Base-by-base conservation (phyloP, 1,140 invertebrate species). In the Coptotermes formosanus region DNA sequence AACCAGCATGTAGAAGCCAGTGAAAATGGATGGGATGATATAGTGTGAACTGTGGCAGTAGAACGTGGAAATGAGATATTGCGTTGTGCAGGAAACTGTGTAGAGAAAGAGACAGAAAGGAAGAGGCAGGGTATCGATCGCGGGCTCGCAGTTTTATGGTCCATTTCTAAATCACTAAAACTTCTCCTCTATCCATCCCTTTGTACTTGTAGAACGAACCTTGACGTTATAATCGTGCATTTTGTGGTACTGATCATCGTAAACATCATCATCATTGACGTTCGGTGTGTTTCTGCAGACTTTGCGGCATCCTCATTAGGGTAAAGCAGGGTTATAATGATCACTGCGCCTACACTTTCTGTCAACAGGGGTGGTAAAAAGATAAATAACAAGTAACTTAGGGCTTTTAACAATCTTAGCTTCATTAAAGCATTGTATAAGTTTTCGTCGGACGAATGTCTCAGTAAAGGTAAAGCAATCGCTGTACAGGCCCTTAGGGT, bases 161-260 rank as follows among this genome's bases (percentile, higher is more conserved):
- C 48, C 45, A 84, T 84, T 84, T 84, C 83, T 21, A 84, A 84
- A 84, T 59, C 83, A 84, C 30, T 59, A 55, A 30, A 32, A 30
- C 83, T 52, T 48, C 83, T 30, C 9, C 82, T 19, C 9, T 32
- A 82, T 44, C 82, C 82, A 38, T 32, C 43, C 21, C 82, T 14
- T 11, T 81, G 45, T 48, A 16, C 12, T 75, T 9, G 38, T 38
- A 38, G 38, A 38, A 38, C 30, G 64, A 75, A 75, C 64, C 25
- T 30, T 75, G 25, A 75, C 64, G 30, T 75, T 75, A 75, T 0
- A 30, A 3, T 75, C 64, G n/a, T 75, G 64, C 14, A 75, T 75
- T 75, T 75, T 75, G 25, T 30, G 64, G 4, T 1, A 75, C n/a
- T 75, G 25, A n/a, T 75, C 64, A 30, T 75, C 64, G 30, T 11